Evolutionary conservation across 2,888 invertebrate species (phyloP).

Genomic region (Caenorhabditis macrosperma): DNA sequence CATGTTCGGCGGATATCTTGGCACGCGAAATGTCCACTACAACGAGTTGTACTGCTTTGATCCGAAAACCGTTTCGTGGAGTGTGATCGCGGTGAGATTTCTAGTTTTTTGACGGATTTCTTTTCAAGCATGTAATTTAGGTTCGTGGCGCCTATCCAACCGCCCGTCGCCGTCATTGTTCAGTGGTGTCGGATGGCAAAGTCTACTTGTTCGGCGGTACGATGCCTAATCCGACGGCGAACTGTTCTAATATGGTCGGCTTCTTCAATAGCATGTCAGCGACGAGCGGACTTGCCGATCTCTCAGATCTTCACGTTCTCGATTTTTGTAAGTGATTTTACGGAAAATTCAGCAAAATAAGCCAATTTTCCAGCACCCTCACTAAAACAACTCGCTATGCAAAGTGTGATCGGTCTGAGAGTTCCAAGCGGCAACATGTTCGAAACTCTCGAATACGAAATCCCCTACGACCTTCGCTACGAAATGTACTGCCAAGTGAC

Average conservation of each 20-base stretch:
- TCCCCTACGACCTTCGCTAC: constrained; percentile 40
- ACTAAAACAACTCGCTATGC: constrained; percentile 39
- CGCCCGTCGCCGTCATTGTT: constrained; percentile 85
- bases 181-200: constrained; percentile 86
- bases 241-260: not conserved
- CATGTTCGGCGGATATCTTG: constrained; percentile 93
- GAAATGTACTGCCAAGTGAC: constrained; percentile 49
- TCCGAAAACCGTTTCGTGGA: constrained; percentile 80
- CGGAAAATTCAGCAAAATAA: not conserved
- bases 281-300: constrained; percentile 66
- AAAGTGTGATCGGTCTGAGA: constrained; percentile 6
- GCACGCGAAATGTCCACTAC: constrained; percentile 87
- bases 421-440: constrained; percentile 20
- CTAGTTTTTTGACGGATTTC: too few relatives aligned
- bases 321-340: constrained; percentile 65
- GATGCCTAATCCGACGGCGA: constrained; percentile 83
- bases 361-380: constrained; percentile 41
- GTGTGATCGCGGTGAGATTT: constrained; percentile 83
- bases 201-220: constrained; percentile 93
- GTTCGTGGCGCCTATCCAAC: constrained; percentile 77
- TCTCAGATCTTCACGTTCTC: constrained; percentile 77
- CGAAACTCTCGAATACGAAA: constrained; percentile 6
- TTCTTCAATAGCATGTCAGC: constrained; percentile 4
- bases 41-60: constrained; percentile 89
- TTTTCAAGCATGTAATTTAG: too few relatives aligned